Conservation (phyloP, 2,113 vertebrate species). For the Sebastes schlegelii region DNA sequence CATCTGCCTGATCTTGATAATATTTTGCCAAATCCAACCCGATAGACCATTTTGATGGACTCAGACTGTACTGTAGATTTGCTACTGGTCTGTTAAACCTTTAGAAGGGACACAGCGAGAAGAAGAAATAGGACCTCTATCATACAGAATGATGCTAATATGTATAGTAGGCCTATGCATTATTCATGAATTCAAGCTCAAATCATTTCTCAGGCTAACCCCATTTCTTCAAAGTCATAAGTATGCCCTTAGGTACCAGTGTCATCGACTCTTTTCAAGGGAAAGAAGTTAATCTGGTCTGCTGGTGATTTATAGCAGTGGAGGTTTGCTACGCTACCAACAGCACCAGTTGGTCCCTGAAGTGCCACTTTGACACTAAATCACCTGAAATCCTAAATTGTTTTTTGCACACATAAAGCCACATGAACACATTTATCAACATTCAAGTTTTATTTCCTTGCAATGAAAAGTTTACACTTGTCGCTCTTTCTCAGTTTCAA, state of each 20-base stretch:
- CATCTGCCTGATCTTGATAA: too few species aligned
- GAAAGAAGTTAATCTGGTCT: background rate
- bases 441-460: background rate
- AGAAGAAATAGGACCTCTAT: background rate
- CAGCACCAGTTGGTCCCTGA: background rate
- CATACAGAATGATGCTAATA: background rate
- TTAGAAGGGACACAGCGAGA: background rate
- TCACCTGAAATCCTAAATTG: background rate
- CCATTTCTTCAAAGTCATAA: background rate
- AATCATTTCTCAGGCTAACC: background rate
- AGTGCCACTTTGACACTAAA: background rate
- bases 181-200: constrained; percentile 19
- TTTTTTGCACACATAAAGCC: background rate
- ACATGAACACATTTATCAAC: background rate
- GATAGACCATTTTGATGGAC: too few species aligned
- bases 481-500: background rate
- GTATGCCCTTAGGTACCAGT: background rate
- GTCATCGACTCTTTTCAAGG: background rate
- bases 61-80: background rate
- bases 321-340: background rate
- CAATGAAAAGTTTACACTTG: background rate
- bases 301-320: background rate
- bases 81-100: background rate
- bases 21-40: too few species aligned
- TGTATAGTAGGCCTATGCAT: background rate